A percentile compares a stretch with the other conserved stretches of the same genome.
Evolutionary conservation across 1,140 invertebrate genomes (phyloP).

Genomic region (Bursaphelenchus mucronatus): DNA sequence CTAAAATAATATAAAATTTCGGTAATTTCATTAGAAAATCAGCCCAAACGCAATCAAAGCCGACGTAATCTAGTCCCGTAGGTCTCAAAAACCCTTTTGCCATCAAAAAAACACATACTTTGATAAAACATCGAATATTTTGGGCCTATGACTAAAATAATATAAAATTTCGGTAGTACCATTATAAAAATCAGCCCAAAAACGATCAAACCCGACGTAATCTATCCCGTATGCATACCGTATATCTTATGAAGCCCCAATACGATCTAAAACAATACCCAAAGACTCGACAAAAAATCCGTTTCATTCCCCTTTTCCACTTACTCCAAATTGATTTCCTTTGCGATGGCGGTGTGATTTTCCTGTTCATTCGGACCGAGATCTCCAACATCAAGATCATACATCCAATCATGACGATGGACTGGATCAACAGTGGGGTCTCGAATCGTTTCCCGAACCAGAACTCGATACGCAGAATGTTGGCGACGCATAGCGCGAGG

Average conservation of each 20-base stretch:
- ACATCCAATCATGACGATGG: constrained; percentile 89
- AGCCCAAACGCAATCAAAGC: constrained; percentile 6
- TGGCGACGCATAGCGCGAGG: constrained; percentile 84
- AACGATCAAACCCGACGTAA: too few species aligned
- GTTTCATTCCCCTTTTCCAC: constrained; percentile 20
- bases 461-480: constrained; percentile 91
- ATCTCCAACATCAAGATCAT: constrained; percentile 93
- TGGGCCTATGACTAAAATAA: background rate
- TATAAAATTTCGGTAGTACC: background rate
- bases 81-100: background rate
- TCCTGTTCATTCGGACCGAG: constrained; percentile 74
- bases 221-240: background rate
- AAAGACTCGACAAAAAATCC: constrained; percentile 20
- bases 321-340: constrained; percentile 57
- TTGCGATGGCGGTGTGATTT: constrained; percentile 43
- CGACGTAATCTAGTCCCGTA: too few species aligned
- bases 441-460: constrained; percentile 98
- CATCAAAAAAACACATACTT: background rate
- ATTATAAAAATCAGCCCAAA: background rate
- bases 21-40: constrained; percentile 5
- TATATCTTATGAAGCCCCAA: background rate
- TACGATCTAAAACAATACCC: background rate
- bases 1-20: constrained; percentile 1
- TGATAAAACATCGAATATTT: background rate
- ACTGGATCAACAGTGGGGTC: constrained; percentile 85